Evolutionary conservation across 2,888 invertebrate genomes (phyloP).

Genomic region (Saturnia pavonia): DNA sequence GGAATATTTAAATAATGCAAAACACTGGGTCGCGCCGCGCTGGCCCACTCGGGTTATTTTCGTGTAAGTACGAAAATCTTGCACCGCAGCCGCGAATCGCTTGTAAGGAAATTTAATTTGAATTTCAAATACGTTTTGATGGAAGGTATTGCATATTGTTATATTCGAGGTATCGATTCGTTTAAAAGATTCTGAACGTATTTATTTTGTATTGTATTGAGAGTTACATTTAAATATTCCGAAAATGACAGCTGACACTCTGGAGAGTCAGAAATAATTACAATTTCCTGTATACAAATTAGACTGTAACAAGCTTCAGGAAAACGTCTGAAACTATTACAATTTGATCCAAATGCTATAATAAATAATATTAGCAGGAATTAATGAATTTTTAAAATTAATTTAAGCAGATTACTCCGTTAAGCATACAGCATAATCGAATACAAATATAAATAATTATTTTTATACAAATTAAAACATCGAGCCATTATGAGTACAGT

Average conservation of each 20-base stretch:
- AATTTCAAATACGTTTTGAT: slow-evolving; percentile 6
- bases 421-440: neutral
- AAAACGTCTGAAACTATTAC: too few species aligned
- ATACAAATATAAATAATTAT: neutral
- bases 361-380: neutral
- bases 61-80: slow-evolving; percentile 11
- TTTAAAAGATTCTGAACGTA: neutral
- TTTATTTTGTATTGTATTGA: slow-evolving; percentile 1
- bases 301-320: too few species aligned
- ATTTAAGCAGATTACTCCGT: neutral
- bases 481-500: neutral
- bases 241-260: neutral
- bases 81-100: slow-evolving; percentile 3
- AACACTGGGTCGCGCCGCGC: neutral
- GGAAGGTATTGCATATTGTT: slow-evolving; percentile 10
- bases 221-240: neutral
- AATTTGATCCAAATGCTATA: neutral
- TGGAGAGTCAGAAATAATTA: neutral
- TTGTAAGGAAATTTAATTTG: slow-evolving; percentile 11
- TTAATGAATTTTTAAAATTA: neutral
- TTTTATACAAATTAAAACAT: neutral
- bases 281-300: neutral
- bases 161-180: neutral
- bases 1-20: slow-evolving; percentile 15
- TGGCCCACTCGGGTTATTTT: slow-evolving; percentile 3